A percentile compares a stretch with the other conserved stretches of the same genome.
These are phyloP conservation scores for Heliocidaris erythrogramma DNA, from an alignment of 35 echinoderm and acorn worm genomes.

Conservation along the genomic window DNA sequence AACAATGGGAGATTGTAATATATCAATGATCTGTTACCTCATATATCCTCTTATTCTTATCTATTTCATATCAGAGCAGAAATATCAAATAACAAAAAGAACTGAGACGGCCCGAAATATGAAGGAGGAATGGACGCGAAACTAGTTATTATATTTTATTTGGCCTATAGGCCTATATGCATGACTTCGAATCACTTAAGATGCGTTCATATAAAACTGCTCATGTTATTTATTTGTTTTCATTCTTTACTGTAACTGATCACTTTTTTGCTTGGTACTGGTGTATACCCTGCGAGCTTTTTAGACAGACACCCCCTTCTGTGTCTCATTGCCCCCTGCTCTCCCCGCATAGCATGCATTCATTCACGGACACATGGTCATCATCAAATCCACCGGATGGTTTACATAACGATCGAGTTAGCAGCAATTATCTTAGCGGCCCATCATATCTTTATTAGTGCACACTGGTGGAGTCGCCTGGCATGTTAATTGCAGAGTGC, in stretches of 20 bases:
- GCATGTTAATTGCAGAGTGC: background rate
- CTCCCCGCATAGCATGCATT: background rate
- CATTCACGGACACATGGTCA: background rate
- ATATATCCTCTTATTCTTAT: too few species aligned
- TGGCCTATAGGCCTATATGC: background rate
- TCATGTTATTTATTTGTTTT: background rate
- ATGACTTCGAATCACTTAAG: background rate
- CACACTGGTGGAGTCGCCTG: background rate
- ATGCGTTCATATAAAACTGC: background rate
- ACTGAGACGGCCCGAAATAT: too few species aligned
- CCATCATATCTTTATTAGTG: slow-evolving; percentile 18
- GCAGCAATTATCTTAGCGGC: background rate
- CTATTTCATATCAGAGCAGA: too few species aligned
- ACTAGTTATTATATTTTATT: too few species aligned
- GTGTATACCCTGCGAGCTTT: background rate
- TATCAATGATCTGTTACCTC: too few species aligned
- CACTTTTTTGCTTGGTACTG: background rate
- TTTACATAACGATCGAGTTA: slow-evolving; percentile 12
- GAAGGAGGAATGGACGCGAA: too few species aligned
- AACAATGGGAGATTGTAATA: too few species aligned
- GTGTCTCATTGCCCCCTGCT: background rate
- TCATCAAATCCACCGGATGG: background rate
- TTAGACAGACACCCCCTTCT: background rate
- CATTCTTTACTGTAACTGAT: background rate
- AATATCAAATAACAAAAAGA: too few species aligned